Evolutionary conservation across 2,797 vertebrate genomes (phyloP).

Genomic region (Anguilla pacifica): DNA sequence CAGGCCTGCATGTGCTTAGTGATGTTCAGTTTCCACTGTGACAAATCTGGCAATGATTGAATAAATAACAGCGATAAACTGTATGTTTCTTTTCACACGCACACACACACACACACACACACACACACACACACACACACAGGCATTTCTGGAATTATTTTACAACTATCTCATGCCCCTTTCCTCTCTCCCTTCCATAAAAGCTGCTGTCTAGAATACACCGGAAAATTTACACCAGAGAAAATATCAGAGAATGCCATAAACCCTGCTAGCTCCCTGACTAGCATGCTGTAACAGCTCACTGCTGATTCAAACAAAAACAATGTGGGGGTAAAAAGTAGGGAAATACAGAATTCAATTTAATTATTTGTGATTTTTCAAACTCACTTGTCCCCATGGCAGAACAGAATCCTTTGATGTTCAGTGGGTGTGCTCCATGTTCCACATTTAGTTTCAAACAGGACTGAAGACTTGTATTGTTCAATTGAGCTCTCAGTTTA

Average conservation of each 20-base stretch:
- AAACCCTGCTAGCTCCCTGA: neutral
- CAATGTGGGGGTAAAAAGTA: neutral
- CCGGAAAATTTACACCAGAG: neutral
- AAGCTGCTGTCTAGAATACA: neutral
- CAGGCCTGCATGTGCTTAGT: neutral
- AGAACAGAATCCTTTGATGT: neutral
- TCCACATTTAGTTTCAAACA: neutral
- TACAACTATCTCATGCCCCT: neutral
- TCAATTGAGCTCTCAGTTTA: neutral
- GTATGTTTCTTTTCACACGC: neutral
- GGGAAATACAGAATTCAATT: neutral
- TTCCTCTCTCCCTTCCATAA: neutral
- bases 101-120: too few species aligned
- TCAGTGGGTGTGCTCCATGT: neutral
- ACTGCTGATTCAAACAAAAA: neutral
- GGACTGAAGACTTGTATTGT: neutral
- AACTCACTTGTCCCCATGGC: neutral
- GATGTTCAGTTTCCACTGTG: neutral
- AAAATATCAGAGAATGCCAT: neutral
- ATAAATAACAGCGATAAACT: neutral
- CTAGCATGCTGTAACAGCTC: neutral
- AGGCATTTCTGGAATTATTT: conserved; percentile 7
- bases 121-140: neutral
- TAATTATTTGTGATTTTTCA: neutral
- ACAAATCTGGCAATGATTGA: neutral